phyloP scores from a whole-genome alignment of 2,888 invertebrate genomes.

The Brachypalpus laphriformis region DNA sequence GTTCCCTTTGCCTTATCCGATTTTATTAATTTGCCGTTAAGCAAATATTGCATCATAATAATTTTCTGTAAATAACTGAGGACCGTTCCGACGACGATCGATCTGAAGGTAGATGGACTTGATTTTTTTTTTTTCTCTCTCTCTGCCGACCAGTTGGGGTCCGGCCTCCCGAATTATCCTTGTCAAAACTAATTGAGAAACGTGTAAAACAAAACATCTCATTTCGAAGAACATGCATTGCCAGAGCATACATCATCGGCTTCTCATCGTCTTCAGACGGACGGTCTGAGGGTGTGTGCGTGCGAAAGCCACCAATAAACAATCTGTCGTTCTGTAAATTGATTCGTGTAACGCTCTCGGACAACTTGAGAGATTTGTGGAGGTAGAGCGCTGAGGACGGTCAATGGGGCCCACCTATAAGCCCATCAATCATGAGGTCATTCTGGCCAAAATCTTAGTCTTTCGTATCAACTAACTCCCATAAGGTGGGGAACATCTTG shows the following conservation, averaged over 20 bases:
- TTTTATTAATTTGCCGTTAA: slow-evolving; percentile 65
- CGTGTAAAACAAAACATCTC: slow-evolving; percentile 72
- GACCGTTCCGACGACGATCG: neutral
- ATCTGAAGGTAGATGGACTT: neutral
- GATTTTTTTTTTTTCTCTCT: neutral
- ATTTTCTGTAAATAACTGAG: slow-evolving; percentile 46
- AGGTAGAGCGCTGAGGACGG: neutral
- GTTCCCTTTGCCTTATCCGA: slow-evolving; percentile 23
- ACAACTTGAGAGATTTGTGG: neutral
- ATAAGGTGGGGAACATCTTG: slow-evolving; percentile 46
- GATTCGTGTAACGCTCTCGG: slow-evolving; percentile 20
- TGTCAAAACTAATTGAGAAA: slow-evolving; percentile 71
- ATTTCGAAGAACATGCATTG: slow-evolving; percentile 66
- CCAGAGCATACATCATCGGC: slow-evolving; percentile 40
- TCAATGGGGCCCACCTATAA: slow-evolving; percentile 49
- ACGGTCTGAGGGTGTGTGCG: neutral
- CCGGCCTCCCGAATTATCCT: slow-evolving; percentile 69
- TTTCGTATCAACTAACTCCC: slow-evolving; percentile 16
- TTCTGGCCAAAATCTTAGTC: slow-evolving; percentile 57
- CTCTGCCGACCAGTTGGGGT: slow-evolving; percentile 31
- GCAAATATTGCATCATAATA: slow-evolving; percentile 54
- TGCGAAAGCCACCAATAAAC: neutral
- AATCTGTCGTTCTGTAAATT: slow-evolving; percentile 15
- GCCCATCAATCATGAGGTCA: slow-evolving; percentile 67
- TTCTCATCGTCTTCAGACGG: slow-evolving; percentile 9